Base-by-base conservation (phyloP, 2,113 vertebrate species). In the Phocoena sinus region DNA sequence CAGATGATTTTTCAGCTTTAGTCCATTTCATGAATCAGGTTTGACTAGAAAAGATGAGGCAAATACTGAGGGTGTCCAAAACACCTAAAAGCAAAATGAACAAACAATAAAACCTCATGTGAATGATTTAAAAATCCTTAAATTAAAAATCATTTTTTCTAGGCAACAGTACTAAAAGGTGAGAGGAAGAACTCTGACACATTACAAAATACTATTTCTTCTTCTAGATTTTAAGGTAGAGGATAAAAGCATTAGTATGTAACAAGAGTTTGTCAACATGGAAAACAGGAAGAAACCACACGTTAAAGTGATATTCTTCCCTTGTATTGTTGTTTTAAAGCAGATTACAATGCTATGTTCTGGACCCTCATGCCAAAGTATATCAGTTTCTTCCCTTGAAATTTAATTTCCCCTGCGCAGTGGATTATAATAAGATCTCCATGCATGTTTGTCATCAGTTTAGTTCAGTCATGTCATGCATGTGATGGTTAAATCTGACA, bases 11-110 rank as follows among this genome's bases (percentile, higher is more conserved):
- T 96, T 96, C 93, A 86, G 95, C 97, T 98, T 99, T 85, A 97
- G 98, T 98, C 96, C 98, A 97, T 98, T 98, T 97, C 95, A 96
- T 70, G 86, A 88, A 82, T 97, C 95, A 97, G 70, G 28, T 21
- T 79, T 87, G 73, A 85, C 44, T 36, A 76, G 92, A 95, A 90
- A 96, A 93, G 20, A 65, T 44, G 86, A 93, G 70, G 92, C 25
- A 88, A 97, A 97, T 58, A 86, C 31, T 84, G 26, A 94, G 58
- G 70, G 92, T 60, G 94, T 94, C 56, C 84, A 93, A 97, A 97
- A 47, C 41, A 98, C 96, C 97, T 98, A 94, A 90, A 92, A 95
- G n/a, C 91, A 97, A 98, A 97, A 38, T 36, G 33, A 80, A 94
- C 95, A 98, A 94, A 97, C 94, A 96, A 14, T 62, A 63, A 81